Evolutionary conservation across 2,888 invertebrate genomes (phyloP).

Genomic region (Eupithecia subfuscata): DNA sequence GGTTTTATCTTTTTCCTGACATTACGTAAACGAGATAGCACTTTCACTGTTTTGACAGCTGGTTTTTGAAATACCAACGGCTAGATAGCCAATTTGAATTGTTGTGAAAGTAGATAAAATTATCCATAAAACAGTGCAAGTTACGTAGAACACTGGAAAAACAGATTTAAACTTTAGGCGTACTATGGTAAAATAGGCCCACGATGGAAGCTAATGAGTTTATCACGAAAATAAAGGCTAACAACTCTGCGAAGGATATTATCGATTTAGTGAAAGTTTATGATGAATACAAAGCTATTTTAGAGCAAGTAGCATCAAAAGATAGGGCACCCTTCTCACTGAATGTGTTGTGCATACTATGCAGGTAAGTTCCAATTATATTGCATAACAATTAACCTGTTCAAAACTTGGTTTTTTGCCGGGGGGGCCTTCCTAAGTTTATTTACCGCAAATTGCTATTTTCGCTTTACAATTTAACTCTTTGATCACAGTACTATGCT

Average conservation of each 20-base stretch:
- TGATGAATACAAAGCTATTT: constrained; percentile 58
- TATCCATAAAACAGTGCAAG: not conserved
- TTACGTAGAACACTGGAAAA: not conserved
- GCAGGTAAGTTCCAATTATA: constrained; percentile 61
- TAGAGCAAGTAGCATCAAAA: constrained; percentile 56
- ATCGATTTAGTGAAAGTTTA: constrained; percentile 56
- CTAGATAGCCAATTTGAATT: not conserved
- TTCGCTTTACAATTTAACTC: not conserved
- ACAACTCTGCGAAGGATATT: constrained; percentile 57
- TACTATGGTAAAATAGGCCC: constrained; percentile 7
- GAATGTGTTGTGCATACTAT: constrained; percentile 71
- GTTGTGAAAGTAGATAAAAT: not conserved
- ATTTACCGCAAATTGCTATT: not conserved
- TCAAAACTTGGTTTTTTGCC: not conserved
- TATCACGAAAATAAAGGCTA: constrained; percentile 65
- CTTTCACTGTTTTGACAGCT: not conserved
- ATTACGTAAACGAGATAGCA: not conserved
- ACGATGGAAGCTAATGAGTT: constrained; percentile 69
- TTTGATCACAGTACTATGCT: not conserved
- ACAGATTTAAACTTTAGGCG: not conserved
- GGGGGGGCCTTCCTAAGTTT: not conserved
- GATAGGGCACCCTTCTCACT: constrained; percentile 65
- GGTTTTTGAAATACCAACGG: not conserved
- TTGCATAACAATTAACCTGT: not conserved
- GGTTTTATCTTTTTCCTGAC: not conserved